phyloP scores from a whole-genome alignment of 2,888 invertebrate species.

The Tenodera sinensis region DNA sequence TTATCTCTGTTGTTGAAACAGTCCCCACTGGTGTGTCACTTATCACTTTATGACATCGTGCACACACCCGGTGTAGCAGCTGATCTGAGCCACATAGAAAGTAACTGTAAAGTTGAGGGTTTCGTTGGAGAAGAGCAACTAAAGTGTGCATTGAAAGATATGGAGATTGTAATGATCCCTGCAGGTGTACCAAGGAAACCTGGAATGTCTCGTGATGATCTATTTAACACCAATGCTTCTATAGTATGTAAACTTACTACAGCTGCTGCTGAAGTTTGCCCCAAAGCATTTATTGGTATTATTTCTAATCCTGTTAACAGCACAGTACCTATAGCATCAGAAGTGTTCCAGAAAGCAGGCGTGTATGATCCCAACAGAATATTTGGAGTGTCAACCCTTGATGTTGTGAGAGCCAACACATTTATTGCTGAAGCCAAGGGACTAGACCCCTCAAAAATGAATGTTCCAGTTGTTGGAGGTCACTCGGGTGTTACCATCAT shows the following conservation, averaged over 20 bases:
- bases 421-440: constrained; percentile 93
- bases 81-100: constrained; percentile 95
- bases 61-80: constrained; percentile 95
- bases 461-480: constrained; percentile 94
- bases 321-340: constrained; percentile 41
- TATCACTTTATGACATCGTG: constrained; percentile 91
- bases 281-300: constrained; percentile 90
- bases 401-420: constrained; percentile 90
- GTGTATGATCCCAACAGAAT: constrained; percentile 87
- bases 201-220: constrained; percentile 97
- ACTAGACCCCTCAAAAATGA: constrained; percentile 77
- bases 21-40: constrained; percentile 76
- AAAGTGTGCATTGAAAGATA: constrained; percentile 70
- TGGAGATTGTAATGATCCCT: constrained; percentile 89
- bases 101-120: constrained; percentile 68
- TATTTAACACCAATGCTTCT: constrained; percentile 98
- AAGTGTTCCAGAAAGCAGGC: constrained; percentile 86
- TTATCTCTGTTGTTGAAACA: constrained; percentile 87
- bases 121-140: constrained; percentile 75
- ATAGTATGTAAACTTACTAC: constrained; percentile 86
- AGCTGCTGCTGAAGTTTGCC: constrained; percentile 76
- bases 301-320: constrained; percentile 90
- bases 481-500: constrained; percentile 98
- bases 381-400: constrained; percentile 92
- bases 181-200: constrained; percentile 99